Base-by-base conservation (phyloP, 2,113 vertebrate species). In the Malurus melanocephalus region DNA sequence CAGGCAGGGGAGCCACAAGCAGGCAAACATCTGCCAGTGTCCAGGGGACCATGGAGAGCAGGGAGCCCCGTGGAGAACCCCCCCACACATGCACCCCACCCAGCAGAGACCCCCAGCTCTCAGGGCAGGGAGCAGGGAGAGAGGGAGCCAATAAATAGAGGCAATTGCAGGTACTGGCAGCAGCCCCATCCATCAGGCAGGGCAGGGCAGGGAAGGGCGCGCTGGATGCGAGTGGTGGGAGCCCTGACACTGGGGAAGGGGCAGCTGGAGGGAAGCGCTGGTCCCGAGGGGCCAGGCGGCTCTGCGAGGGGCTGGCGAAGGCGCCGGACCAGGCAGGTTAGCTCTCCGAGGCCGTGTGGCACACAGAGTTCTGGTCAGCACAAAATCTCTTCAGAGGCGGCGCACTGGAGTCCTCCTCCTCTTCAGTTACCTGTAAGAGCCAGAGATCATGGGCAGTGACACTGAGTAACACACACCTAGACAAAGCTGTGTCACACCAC, bases 371-470 rank as follows among this genome's bases (percentile, higher is more conserved):
- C 91, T 98, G 98, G 83, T 98, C 98, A 68, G 97, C 97, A 94
- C 98, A 99, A 95, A 98, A 98, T 96, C 98, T 98, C 97, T 99
- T 99, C 96, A 99, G 96, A 45, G 99, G 98, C 0, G 99, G 99
- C 0, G 98, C 98, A 21, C 97, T 62, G 0, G 97, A 97, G 53
- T 98, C 98, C 40, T 99, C 98, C 90, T 98, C 96, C 85, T 98
- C 98, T 97, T 98, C 97, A 46, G 91, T 72, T 40, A 88, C 92
- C 98, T 98, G 90, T 69, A 88, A 78, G 33, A 90, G 69, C 62
- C 19, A 43, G 51, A 52, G 17, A 64, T 84, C 24, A 76, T 0
- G 2, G 42, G 46, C 40, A 40, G 32, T 2, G 33, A 23, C 9
- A 27, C 23, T 0, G 1, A 53, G 15, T 48, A 33, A 45, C 0